Evolutionary conservation across 2,888 invertebrate species (phyloP).

Genomic region (Nowickia ferox): DNA sequence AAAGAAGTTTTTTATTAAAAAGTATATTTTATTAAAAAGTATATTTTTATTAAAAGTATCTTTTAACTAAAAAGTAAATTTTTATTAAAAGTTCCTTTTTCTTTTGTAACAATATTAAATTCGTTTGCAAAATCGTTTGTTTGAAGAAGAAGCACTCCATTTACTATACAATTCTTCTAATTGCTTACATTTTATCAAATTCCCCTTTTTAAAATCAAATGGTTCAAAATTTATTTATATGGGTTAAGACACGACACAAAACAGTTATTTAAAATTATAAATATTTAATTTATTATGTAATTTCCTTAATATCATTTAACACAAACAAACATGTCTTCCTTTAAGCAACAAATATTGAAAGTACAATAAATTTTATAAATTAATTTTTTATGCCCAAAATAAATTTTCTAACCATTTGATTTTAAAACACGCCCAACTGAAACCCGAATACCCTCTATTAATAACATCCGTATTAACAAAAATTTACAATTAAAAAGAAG

Average conservation of each 20-base stretch:
- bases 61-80: too few species aligned
- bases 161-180: neutral
- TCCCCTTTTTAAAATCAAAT: slow-evolving; percentile 35
- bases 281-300: neutral
- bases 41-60: too few species aligned
- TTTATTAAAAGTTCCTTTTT: too few species aligned
- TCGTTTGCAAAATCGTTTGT: neutral
- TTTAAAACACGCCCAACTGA: neutral
- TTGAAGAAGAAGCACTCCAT: neutral
- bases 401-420: slow-evolving; percentile 55
- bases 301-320: neutral
- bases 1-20: too few species aligned
- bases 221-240: slow-evolving; percentile 30
- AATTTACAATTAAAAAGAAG: neutral
- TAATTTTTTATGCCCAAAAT: neutral
- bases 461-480: slow-evolving; percentile 3
- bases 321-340: slow-evolving; percentile 58
- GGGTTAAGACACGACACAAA: neutral
- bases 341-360: slow-evolving; percentile 40
- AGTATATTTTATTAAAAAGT: too few species aligned
- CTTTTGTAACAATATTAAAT: too few species aligned
- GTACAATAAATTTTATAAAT: slow-evolving; percentile 45
- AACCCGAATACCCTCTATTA: neutral
- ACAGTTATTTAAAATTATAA: neutral
- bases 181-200: slow-evolving; percentile 16